Evolutionary conservation across 2,888 invertebrate species (phyloP), one percentile per base, ranked within the genome.

Genomic region (Drymonia ruficornis): DNA sequence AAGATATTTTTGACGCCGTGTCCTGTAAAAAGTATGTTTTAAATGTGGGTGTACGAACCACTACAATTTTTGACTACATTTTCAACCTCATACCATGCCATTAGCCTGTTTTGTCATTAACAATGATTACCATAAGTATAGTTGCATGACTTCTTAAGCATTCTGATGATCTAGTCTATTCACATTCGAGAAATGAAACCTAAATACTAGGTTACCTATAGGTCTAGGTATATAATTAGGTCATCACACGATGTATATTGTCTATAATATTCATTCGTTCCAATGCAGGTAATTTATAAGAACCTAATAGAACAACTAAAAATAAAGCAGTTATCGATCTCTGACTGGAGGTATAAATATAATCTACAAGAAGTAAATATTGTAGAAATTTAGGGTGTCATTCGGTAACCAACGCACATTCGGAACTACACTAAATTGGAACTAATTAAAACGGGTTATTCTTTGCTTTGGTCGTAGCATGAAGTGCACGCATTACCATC

Each of bases 1-100:
- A 95, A 53, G 94, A 93, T 84, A 95, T 94, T 77, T 94, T 93
- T 29, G 94, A 93, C 34, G 94, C 84, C 5, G 93, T 93, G 64
- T 94, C 94, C 94, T 94, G 84, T 16, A 86, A 85, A 53, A 19
- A 53, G 4, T n/a, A 36, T 1, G 13, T 36, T 5, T 36, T 36
- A 1, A 36, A 36, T 3, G 3, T 1, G 3, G 13, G 36, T 36
- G 0, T n/a, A 36, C 13, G 5, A 3, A 36, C n/a, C 5, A 1
- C 34, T 42, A 49, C 23, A 45, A 38, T 12, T 40, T 19, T 29
- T 28, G 40, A 40, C 49, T 23, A 29, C 16, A 6, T 3, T n/a
- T 23, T 40, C 48, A 29, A 47, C 34, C 40, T 51, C 38, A 48
- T 38, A 38, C 36, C 56, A 53, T 56, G 56, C 56, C n/a, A 50